Evolutionary conservation across 2,113 vertebrate species (phyloP).

Genomic region (Zootoca vivipara): DNA sequence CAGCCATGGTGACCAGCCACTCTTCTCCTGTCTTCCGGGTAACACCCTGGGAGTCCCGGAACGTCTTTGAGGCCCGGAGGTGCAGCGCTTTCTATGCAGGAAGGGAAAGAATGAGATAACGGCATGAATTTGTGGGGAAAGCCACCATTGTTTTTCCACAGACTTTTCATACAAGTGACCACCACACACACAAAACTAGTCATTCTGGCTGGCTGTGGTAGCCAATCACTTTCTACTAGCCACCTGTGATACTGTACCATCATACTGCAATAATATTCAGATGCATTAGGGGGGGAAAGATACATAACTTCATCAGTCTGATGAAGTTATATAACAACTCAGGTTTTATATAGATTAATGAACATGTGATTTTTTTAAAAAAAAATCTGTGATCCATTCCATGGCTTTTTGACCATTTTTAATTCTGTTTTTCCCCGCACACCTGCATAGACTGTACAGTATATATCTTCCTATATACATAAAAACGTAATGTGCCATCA

Average conservation of each 20-base stretch:
- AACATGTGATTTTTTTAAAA: no score
- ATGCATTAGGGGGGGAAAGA: not conserved
- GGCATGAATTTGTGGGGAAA: not conserved
- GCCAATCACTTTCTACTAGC: not conserved
- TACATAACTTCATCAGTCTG: no score
- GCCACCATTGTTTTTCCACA: not conserved
- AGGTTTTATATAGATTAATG: not conserved
- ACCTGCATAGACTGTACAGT: no score
- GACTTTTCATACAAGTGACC: not conserved
- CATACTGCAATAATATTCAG: not conserved
- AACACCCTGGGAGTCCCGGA: constrained; percentile 75
- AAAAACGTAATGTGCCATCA: no score
- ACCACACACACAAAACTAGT: not conserved
- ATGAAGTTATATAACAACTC: not conserved
- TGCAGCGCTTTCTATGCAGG: constrained; percentile 85
- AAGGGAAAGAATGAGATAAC: fast-evolving
- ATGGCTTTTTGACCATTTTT: not conserved
- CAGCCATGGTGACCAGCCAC: constrained; percentile 86
- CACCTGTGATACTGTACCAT: not conserved
- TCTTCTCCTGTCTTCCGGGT: constrained; percentile 86
- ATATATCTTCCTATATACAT: no score
- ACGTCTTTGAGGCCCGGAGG: constrained; percentile 83
- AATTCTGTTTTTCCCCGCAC: no score
- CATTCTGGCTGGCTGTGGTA: not conserved
- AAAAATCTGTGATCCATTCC: not conserved